These are phyloP conservation scores for Armadillidium nasatum DNA, from an alignment of 1,140 invertebrate genomes.

Conservation along the genomic window DNA sequence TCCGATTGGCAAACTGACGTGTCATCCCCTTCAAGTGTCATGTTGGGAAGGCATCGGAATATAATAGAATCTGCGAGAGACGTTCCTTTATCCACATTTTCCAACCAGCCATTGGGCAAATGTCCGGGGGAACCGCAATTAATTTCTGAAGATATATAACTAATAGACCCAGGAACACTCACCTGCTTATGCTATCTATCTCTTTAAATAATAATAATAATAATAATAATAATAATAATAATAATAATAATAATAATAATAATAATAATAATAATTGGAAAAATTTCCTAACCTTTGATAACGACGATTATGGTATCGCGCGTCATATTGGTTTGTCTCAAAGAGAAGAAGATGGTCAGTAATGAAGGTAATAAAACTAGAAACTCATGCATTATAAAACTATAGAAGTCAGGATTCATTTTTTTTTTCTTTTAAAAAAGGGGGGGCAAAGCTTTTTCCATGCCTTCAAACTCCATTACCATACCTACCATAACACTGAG, in stretches of 20 bases:
- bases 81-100: constrained; percentile 52
- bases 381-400: no score
- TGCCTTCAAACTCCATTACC: no score
- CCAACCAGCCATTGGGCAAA: constrained; percentile 91
- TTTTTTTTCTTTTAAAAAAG: no score
- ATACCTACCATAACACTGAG: constrained; percentile 55
- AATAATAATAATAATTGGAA: no score
- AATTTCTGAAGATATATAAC: constrained; percentile 64
- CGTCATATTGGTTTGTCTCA: no score
- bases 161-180: background rate
- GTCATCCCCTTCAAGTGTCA: constrained; percentile 81
- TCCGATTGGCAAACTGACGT: constrained; percentile 87
- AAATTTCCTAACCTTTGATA: no score
- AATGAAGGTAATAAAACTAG: no score
- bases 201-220: background rate
- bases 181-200: background rate
- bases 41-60: constrained; percentile 87
- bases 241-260: no score
- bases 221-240: background rate
- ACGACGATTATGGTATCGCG: no score
- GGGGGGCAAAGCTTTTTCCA: no score
- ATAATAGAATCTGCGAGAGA: constrained; percentile 65
- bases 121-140: constrained; percentile 68
- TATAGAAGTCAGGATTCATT: no score
- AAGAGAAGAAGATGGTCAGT: no score